Evolutionary conservation across 2,888 invertebrate species (phyloP), one percentile per base, ranked within the genome.

Genomic region (Tiliacea aurago): DNA sequence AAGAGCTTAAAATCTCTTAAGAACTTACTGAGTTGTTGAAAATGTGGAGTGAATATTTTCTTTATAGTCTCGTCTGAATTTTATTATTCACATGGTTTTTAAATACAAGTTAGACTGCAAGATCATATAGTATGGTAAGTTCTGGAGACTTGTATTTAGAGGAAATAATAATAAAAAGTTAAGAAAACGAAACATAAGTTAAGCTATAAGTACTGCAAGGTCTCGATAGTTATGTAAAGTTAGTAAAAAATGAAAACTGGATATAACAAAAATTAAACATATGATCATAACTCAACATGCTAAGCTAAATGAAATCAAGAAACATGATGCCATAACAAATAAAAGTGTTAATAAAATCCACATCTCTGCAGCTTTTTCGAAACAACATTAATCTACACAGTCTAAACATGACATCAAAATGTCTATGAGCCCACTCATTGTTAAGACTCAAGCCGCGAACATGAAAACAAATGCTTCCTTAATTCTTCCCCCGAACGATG

Each of bases 391-490:
- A 53, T 45, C 4, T 47, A 23, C n/a, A 43, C n/a, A 43, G 20
- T 51, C 81, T 87, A 86, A 87, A 87, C 53, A 73, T 59, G 68
- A 87, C 87, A 84, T 88, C 81, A 78, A 87, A 87, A 90, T 89
- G 86, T 89, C 81, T 85, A 89, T 87, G 82, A 90, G 83, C 83
- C 83, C 87, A 61, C 69, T 76, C 79, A 84, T 88, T 90, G 90
- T 91, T 84, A 85, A 89, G 87, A 88, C 85, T 81, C 63, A 80
- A 89, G 87, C 91, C 90, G 91, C 88, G 91, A 94, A 95, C 95
- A 95, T 92, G 93, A 95, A 95, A 95, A 95, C 95, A 95, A 96
- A 94, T 94, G 93, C 92, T 92, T 90, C 89, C 91, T 37, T 94
- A 94, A 95, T 94, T 94, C 95, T 93, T 92, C 94, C 90, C 91